Evolutionary conservation across 2,113 vertebrate species (phyloP), one percentile per base, ranked within the genome.

Genomic region (Anseranas semipalmata): DNA sequence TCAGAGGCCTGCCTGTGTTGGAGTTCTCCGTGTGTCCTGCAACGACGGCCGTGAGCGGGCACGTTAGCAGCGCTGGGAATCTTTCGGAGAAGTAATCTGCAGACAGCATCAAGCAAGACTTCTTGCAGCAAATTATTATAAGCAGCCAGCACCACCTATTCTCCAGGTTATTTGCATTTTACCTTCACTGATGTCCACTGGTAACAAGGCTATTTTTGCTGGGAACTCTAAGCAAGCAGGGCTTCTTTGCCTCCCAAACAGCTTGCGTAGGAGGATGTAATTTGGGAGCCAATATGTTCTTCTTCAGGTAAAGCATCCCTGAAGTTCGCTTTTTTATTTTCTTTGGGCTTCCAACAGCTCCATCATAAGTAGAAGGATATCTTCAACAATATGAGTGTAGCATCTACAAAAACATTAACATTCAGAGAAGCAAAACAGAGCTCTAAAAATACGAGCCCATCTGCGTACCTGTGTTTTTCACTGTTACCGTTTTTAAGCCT

Each of bases 181-280:
- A 22, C 46, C 45, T 67, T 41, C 58, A 43, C 22, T 16, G 8
- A 30, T 4, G 9, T 48, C 30, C 19, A 2, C 0, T 0, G 12
- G 56, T 52, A 71, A 55, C 18, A 8, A 66, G n/a, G 32, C 37
- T 35, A 3, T 50, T 79, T 48, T 35, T 32, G 37, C 35, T 19
- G 28, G 50, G 39, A 35, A 25, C 50, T 45, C 73, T 50, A 27
- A 41, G 56, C 35, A 68, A 39, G 39, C 45, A 35, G 16, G 15
- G 48, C 25, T 78, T 7, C 68, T 75, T 45, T 71, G 43, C 68
- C 43, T 22, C 37, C 56, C 37, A 53, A 16, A 28, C 55, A 20
- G 21, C 12, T 28, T 3, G 0, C 1, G 4, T 17, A 37, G 67
- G 46, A 70, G 33, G 73, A 12, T 27, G 15, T 22, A 11, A 74